A percentile compares a stretch with the other conserved stretches of the same genome.
These are phyloP conservation scores for Oreochromis mossambicus DNA, from an alignment of 2,797 vertebrate species.

Conservation along the genomic window DNA sequence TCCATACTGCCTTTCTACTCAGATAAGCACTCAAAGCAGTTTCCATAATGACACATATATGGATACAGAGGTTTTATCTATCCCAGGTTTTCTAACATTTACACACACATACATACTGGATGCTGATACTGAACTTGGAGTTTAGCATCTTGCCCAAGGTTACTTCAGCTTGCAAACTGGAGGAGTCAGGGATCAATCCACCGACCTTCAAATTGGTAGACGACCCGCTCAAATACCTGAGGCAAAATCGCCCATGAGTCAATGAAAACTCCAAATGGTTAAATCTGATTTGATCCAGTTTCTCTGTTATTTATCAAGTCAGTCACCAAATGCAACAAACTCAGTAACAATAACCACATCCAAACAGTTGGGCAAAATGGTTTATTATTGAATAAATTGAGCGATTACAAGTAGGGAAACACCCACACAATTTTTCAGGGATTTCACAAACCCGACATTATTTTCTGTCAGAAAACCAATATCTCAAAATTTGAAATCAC, in stretches of 20 bases:
- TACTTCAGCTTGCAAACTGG: background rate
- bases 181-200: background rate
- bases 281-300: conserved; percentile 8
- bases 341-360: background rate
- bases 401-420: conserved; percentile 16
- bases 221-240: background rate
- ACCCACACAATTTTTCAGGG: background rate
- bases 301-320: conserved; percentile 5
- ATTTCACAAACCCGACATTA: conserved; percentile 25
- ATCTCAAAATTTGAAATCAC: conserved; percentile 40
- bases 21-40: background rate
- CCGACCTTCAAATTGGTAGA: background rate
- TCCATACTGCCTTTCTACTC: background rate
- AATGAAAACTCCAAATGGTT: background rate
- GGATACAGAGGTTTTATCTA: background rate
- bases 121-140: background rate
- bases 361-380: background rate
- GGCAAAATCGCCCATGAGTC: conserved; percentile 2
- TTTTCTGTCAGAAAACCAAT: conserved; percentile 41
- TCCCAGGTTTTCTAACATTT: background rate
- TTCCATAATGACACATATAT: background rate
- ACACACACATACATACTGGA: background rate
- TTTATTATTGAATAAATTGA: conserved; percentile 6
- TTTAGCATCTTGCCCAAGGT: background rate
- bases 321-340: background rate